Evolutionary conservation across 1,140 invertebrate species (phyloP), one percentile per base, ranked within the genome.

Genomic region (Whitmania pigra): DNA sequence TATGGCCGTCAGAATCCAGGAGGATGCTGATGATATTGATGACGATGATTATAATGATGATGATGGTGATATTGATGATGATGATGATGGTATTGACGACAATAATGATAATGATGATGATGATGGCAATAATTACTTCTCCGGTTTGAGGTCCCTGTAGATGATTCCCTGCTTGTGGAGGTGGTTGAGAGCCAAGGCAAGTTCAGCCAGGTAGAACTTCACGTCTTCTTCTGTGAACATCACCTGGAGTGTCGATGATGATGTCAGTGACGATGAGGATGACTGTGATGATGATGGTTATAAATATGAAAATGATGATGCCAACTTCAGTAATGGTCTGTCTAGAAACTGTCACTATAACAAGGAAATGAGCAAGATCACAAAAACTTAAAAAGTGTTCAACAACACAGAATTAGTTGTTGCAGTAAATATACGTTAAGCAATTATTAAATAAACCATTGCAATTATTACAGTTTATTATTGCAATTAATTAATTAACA

Each of bases 211-310:
- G 84, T 99, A 99, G 85, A 99, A 99, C 83, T 98, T 99, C 0
- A 98, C 96, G 85, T 99, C 96, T 81, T 99, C 95, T 84, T 99
- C 96, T 9, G 95, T 99, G 80, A 99, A 99, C 95, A 99, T 98
- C 57, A 97, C 88, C 91, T 94, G 79, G 55, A 22, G 25, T 60
- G n/a, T n/a, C n/a, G n/a, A n/a, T n/a, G n/a, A n/a, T n/a, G n/a
- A n/a, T n/a, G n/a, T n/a, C n/a, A n/a, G n/a, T n/a, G n/a, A n/a
- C n/a, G n/a, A n/a, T n/a, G n/a, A n/a, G n/a, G n/a, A n/a, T n/a
- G n/a, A n/a, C n/a, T n/a, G n/a, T n/a, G n/a, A n/a, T n/a, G 86
- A 84, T 74, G 78, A 25, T 22, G 36, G 20, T 27, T 68, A 40
- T 7, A 31, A 68, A 6, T 36, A 36, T 36, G 31, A 36, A 3